Conservation (phyloP, 1,140 invertebrate genomes). For the Parapsyche elsis region DNA sequence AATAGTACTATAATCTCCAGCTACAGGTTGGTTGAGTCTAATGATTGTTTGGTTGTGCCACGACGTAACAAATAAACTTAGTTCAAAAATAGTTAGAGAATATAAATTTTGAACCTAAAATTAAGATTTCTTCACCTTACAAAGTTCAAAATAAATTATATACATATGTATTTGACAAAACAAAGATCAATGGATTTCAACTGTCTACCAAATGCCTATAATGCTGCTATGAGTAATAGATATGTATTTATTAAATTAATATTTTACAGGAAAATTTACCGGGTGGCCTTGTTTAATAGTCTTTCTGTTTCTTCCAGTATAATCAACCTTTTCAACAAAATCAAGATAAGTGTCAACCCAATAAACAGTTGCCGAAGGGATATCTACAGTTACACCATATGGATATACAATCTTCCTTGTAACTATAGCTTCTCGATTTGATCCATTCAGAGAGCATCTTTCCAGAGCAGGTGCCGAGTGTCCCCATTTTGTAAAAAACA, state of each 20-base stretch:
- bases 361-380: constrained; percentile 78
- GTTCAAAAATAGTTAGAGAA: constrained; percentile 78
- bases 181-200: too few relatives aligned
- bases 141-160: constrained; percentile 61
- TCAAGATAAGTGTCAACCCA: constrained; percentile 84
- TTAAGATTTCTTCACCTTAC: too few relatives aligned
- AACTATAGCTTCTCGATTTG: constrained; percentile 68
- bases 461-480: constrained; percentile 72
- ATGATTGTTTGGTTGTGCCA: constrained; percentile 74
- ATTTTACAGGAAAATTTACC: constrained; percentile 65
- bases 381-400: constrained; percentile 77
- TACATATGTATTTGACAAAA: constrained; percentile 57
- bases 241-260: too few relatives aligned
- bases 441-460: constrained; percentile 73
- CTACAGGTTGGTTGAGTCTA: constrained; percentile 69
- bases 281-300: constrained; percentile 72
- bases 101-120: constrained; percentile 75
- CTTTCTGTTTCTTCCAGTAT: constrained; percentile 74
- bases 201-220: too few relatives aligned
- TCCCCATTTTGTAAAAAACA: constrained; percentile 85
- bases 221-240: background rate
- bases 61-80: constrained; percentile 74
- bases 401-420: constrained; percentile 78
- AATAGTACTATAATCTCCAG: constrained; percentile 62
- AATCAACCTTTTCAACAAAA: constrained; percentile 77